Conservation (phyloP, 2,888 invertebrate species). For the Cremastobaeus sp. region DNA sequence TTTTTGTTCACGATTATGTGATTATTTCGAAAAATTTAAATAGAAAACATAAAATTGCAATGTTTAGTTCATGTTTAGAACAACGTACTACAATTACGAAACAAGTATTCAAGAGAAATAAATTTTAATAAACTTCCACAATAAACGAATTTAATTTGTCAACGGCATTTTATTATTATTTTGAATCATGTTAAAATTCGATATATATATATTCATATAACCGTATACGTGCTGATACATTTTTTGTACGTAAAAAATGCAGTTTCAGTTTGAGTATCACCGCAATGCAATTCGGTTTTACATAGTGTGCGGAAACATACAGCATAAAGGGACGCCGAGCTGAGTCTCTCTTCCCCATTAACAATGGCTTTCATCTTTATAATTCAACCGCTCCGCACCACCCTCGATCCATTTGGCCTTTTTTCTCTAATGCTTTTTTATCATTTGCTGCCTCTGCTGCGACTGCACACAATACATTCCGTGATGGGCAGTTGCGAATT, state of each 20-base stretch:
- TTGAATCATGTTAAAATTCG: too few species aligned
- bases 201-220: too few species aligned
- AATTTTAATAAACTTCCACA: too few species aligned
- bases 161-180: too few species aligned
- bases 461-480: conserved; percentile 25
- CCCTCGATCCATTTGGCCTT: conserved; percentile 74
- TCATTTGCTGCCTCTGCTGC: conserved; percentile 64
- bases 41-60: too few species aligned
- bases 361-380: conserved; percentile 76
- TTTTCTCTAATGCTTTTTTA: conserved; percentile 73
- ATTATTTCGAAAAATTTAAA: too few species aligned
- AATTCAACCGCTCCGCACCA: conserved; percentile 74
- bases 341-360: conserved; percentile 70
- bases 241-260: conserved; percentile 40
- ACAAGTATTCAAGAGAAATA: too few species aligned
- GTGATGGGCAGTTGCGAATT: conserved; percentile 24
- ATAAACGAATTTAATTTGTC: too few species aligned
- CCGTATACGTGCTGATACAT: conserved; percentile 7
- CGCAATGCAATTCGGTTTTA: conserved; percentile 58
- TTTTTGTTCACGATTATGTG: too few species aligned
- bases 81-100: too few species aligned
- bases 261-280: conserved; percentile 43
- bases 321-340: conserved; percentile 61
- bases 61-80: too few species aligned
- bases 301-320: conserved; percentile 60